These are phyloP conservation scores for Seriola aureovittata DNA, from an alignment of 2,113 vertebrate genomes.

Conservation along the genomic window DNA sequence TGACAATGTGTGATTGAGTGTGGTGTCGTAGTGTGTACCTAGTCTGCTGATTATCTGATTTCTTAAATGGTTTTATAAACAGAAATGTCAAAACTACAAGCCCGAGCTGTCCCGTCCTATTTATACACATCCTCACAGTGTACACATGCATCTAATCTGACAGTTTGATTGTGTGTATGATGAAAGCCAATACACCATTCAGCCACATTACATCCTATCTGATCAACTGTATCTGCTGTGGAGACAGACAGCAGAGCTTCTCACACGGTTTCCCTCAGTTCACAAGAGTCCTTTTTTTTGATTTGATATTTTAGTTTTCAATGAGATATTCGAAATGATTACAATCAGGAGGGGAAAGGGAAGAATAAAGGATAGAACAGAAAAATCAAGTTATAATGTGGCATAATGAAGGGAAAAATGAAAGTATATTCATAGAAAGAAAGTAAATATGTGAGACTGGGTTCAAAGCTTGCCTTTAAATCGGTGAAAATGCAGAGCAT, in stretches of 20 bases:
- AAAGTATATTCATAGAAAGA: neutral
- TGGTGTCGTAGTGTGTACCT: too few species aligned
- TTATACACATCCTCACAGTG: neutral
- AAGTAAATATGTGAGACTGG: neutral
- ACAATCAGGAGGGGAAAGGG: neutral
- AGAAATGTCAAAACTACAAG: neutral
- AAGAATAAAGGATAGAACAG: too few species aligned
- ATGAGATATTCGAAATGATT: neutral
- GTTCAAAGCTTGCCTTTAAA: neutral
- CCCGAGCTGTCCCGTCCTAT: neutral
- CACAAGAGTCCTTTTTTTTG: neutral
- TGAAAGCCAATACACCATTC: neutral
- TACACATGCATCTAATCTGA: neutral
- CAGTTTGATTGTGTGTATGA: neutral
- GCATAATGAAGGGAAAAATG: neutral
- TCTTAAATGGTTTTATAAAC: constrained; percentile 4
- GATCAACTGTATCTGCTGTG: neutral
- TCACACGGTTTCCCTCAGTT: neutral
- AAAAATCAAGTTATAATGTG: too few species aligned
- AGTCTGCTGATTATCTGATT: neutral
- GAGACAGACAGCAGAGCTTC: neutral
- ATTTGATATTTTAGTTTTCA: neutral
- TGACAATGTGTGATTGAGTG: neutral
- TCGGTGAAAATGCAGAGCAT: too few species aligned
- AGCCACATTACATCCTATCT: neutral